phyloP scores from a whole-genome alignment of 2,888 invertebrate species.

The Charanyca ferruginea region DNA sequence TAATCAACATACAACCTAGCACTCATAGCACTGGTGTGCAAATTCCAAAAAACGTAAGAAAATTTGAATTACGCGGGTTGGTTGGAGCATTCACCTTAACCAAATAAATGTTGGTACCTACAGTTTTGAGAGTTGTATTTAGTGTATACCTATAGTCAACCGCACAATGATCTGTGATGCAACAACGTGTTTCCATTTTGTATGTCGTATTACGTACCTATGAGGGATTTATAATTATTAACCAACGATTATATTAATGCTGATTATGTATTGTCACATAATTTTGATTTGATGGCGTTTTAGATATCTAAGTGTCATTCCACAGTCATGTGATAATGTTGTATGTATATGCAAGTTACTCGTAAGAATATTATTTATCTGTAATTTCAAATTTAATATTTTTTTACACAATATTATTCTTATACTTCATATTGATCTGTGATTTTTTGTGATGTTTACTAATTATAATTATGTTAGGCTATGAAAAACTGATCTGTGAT shows the following conservation, averaged over 20 bases:
- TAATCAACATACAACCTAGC: too few relatives aligned
- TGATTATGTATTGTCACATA: not conserved
- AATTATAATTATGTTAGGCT: too few relatives aligned
- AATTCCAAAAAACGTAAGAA: too few relatives aligned
- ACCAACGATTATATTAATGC: slow-evolving; percentile 11
- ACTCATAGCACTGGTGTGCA: too few relatives aligned
- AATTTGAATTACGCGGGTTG: slow-evolving; percentile 15
- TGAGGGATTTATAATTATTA: slow-evolving; percentile 9
- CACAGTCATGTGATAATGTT: not conserved
- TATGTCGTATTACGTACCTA: slow-evolving; percentile 9
- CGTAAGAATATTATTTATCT: too few relatives aligned
- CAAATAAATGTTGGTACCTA: slow-evolving; percentile 9
- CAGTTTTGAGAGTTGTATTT: slow-evolving; percentile 14
- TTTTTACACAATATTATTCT: too few relatives aligned
- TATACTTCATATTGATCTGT: too few relatives aligned
- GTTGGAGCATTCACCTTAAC: slow-evolving; percentile 11
- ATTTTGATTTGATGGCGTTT: slow-evolving; percentile 7
- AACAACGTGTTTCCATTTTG: slow-evolving; percentile 7
- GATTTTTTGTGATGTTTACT: too few relatives aligned
- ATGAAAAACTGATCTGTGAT: slow-evolving; percentile 9
- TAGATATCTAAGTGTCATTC: slow-evolving; percentile 9
- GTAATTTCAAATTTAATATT: too few relatives aligned
- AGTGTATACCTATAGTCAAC: slow-evolving; percentile 5
- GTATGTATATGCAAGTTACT: too few relatives aligned
- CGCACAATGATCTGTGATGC: slow-evolving; percentile 15